Conservation (phyloP, 2,113 vertebrate genomes). For the Myrmophylax atrothorax region DNA sequence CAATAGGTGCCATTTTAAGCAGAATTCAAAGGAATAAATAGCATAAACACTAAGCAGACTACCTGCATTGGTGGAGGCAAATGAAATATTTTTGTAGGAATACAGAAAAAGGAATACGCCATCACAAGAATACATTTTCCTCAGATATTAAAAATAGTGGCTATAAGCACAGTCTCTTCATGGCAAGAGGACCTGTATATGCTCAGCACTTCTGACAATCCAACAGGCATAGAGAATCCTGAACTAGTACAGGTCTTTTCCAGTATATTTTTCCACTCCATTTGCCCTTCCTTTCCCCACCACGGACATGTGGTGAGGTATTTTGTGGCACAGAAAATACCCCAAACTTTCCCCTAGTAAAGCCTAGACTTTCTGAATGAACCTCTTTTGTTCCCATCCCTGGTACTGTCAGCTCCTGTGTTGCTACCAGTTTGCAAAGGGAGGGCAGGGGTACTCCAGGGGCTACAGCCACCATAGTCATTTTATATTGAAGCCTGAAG, state of each 20-base stretch:
- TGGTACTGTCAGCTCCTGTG: not conserved
- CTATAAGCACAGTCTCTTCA: not conserved
- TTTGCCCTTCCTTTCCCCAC: not conserved
- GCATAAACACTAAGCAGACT: not conserved
- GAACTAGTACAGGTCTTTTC: not conserved
- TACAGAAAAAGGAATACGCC: not conserved
- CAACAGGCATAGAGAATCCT: not conserved
- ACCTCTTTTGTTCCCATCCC: not conserved
- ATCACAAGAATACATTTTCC: not conserved
- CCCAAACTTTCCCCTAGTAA: not conserved
- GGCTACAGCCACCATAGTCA: not conserved
- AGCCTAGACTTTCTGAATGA: not conserved
- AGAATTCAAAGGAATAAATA: not conserved
- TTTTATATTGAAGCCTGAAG: not conserved
- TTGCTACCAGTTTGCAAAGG: not conserved
- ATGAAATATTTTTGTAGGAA: not conserved
- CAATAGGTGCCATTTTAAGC: not conserved
- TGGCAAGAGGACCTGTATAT: not conserved
- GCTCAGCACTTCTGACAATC: not conserved
- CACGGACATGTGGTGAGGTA: not conserved
- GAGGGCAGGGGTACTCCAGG: fast-evolving
- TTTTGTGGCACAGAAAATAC: not conserved
- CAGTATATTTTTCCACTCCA: not conserved
- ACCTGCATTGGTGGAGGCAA: fast-evolving
- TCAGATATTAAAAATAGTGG: not conserved